phyloP scores from a whole-genome alignment of 2,113 vertebrate genomes.

The Reinhardtius hippoglossoides region DNA sequence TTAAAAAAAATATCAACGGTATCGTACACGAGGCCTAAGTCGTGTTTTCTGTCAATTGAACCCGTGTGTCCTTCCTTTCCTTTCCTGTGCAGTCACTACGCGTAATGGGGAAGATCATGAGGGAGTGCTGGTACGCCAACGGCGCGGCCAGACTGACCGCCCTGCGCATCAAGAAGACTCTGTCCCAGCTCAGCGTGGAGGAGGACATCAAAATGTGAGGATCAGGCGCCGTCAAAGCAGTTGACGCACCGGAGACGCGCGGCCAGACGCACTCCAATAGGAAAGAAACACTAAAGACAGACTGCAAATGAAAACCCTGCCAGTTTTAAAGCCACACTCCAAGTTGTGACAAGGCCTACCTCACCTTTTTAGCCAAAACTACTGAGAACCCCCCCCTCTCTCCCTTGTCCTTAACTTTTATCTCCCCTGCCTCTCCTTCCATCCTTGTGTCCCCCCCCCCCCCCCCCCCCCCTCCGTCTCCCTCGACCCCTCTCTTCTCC shows the following conservation, averaged over 20 bases:
- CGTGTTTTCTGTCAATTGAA: not conserved
- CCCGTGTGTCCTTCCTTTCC: not conserved
- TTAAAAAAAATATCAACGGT: too few relatives aligned
- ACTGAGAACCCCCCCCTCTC: slow-evolving; percentile 74
- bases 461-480: not conserved
- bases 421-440: not conserved
- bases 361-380: slow-evolving; percentile 87
- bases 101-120: slow-evolving; percentile 99
- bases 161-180: slow-evolving; percentile 98
- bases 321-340: slow-evolving; percentile 83
- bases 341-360: slow-evolving; percentile 85
- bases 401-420: slow-evolving; percentile 28
- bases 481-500: slow-evolving; percentile 18
- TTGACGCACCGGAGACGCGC: slow-evolving; percentile 52
- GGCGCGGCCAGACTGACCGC: slow-evolving; percentile 94
- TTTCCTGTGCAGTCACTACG: slow-evolving; percentile 86
- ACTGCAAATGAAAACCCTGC: slow-evolving; percentile 79
- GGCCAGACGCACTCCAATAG: slow-evolving; percentile 56
- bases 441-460: slow-evolving; percentile 18
- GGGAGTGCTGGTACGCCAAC: slow-evolving; percentile 98
- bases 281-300: slow-evolving; percentile 71
- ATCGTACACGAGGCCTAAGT: too few relatives aligned
- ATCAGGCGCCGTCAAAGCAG: not conserved
- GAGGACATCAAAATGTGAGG: slow-evolving; percentile 95
- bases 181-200: slow-evolving; percentile 97